These are phyloP conservation scores for Conops quadrifasciatus DNA, from an alignment of 2,888 invertebrate genomes.

Conservation along the genomic window DNA sequence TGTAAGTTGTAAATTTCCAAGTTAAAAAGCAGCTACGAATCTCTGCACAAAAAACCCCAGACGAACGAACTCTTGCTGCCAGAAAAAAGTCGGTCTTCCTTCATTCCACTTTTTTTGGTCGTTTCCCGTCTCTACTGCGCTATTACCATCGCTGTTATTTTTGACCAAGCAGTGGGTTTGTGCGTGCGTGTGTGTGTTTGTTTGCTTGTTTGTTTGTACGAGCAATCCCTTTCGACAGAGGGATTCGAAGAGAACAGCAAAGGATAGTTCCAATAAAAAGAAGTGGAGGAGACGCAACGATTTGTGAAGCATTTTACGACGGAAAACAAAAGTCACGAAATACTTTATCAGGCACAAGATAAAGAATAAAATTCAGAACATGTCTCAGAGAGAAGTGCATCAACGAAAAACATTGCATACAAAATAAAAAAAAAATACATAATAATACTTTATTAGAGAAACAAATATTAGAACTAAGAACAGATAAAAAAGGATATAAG, in stretches of 20 bases:
- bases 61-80: background rate
- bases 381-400: background rate
- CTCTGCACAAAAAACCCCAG: too few relatives aligned
- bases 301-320: constrained; percentile 13
- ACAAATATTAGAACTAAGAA: background rate
- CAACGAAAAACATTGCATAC: background rate
- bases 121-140: constrained; percentile 27
- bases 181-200: background rate
- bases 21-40: too few relatives aligned
- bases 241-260: constrained; percentile 38
- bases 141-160: constrained; percentile 10
- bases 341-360: background rate
- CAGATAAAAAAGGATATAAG: background rate
- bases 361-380: background rate
- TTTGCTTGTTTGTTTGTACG: too few relatives aligned
- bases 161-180: constrained; percentile 30
- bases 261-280: constrained; percentile 12
- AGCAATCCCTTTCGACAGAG: constrained; percentile 1
- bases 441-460: background rate
- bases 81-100: constrained; percentile 23
- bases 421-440: background rate
- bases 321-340: constrained; percentile 16
- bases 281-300: constrained; percentile 12
- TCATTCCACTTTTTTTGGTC: constrained; percentile 21
- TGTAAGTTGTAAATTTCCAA: background rate